phyloP scores from a whole-genome alignment of 2,797 vertebrate genomes.

The Crocodylus rhombifer region DNA sequence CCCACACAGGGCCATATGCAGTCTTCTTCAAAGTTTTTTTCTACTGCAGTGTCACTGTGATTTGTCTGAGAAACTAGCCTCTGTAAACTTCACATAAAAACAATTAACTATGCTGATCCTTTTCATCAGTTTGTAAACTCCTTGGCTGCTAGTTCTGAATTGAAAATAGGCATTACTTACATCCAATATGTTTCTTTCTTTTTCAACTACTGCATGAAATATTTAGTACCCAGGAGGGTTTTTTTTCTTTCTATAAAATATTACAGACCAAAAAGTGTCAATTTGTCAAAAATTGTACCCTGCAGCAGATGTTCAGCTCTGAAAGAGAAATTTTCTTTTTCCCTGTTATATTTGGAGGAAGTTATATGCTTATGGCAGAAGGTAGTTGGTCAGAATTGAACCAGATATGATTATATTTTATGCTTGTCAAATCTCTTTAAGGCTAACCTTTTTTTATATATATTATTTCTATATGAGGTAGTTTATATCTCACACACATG shows the following conservation, averaged over 20 bases:
- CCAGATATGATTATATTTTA: conserved; percentile 6
- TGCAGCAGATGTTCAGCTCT: conserved; percentile 41
- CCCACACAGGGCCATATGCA: neutral
- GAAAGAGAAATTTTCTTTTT: conserved; percentile 17
- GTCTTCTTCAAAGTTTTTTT: neutral
- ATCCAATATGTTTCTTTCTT: conserved; percentile 31
- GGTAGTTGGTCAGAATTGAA: neutral
- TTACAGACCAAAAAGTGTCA: conserved; percentile 48
- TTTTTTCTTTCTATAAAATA: conserved; percentile 61
- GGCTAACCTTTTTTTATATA: neutral
- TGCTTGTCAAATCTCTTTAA: neutral
- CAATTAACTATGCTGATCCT: conserved; percentile 39
- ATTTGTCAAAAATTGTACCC: conserved; percentile 46
- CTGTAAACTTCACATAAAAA: conserved; percentile 32
- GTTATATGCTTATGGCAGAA: neutral
- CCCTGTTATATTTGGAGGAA: neutral
- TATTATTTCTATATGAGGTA: neutral
- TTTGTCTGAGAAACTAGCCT: neutral
- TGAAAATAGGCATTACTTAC: conserved; percentile 36
- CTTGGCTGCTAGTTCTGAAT: conserved; percentile 23
- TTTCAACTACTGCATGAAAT: conserved; percentile 60
- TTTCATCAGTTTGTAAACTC: conserved; percentile 13
- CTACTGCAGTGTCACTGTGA: neutral
- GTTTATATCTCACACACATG: neutral
- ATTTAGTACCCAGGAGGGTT: conserved; percentile 51